Percentiles rank a stretch among this genome's conserved stretches.
These are phyloP conservation scores for Saccostrea glomerata DNA, from an alignment of 1,140 invertebrate genomes.

Conservation along the genomic window DNA sequence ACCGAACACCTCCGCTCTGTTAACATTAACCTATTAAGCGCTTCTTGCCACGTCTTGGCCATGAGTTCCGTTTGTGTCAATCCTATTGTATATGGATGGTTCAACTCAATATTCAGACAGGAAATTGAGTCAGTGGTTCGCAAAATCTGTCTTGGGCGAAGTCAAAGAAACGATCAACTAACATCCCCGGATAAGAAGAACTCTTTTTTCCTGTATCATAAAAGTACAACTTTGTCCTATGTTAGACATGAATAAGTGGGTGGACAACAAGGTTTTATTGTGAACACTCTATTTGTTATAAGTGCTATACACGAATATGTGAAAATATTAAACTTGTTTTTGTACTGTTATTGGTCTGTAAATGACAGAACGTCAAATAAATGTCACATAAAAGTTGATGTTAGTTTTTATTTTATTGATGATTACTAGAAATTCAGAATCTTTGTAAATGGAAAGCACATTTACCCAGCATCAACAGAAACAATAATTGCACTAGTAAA, in stretches of 20 bases:
- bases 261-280: not conserved
- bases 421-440: no score
- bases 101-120: constrained; percentile 68
- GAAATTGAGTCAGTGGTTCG: constrained; percentile 52
- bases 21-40: constrained; percentile 80
- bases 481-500: no score
- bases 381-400: not conserved
- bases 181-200: not conserved
- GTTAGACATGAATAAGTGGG: not conserved
- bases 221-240: not conserved
- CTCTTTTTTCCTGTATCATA: not conserved
- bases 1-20: constrained; percentile 64
- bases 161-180: not conserved
- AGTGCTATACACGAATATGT: not conserved
- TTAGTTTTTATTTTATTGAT: no score
- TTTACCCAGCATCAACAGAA: no score
- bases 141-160: not conserved
- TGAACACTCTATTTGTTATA: not conserved
- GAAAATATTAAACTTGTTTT: not conserved
- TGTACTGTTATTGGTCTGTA: not conserved
- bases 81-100: constrained; percentile 72
- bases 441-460: no score
- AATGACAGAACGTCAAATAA: not conserved
- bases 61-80: constrained; percentile 80
- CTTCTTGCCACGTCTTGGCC: constrained; percentile 81